A percentile compares a stretch with the other conserved stretches of the same genome.
Conservation (phyloP, 1,140 invertebrate species). For the Saccostrea cuccullata region DNA sequence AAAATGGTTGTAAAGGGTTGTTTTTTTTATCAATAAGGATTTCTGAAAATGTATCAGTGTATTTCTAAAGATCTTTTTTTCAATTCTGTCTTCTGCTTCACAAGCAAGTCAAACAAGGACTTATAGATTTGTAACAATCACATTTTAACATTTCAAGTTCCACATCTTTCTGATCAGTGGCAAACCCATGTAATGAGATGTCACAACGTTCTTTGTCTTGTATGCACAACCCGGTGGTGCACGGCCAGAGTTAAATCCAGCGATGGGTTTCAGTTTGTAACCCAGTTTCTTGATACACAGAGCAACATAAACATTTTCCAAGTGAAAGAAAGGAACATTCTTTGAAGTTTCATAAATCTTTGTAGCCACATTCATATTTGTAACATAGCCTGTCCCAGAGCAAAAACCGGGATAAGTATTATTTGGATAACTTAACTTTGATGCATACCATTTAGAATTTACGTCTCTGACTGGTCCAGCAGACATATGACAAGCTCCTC, state of each 20-base stretch:
- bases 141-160: slow-evolving; percentile 47
- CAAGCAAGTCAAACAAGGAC: too few species aligned
- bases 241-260: slow-evolving; percentile 50
- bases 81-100: too few species aligned
- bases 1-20: too few species aligned
- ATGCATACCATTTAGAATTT: slow-evolving; percentile 77
- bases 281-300: slow-evolving; percentile 59
- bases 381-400: slow-evolving; percentile 76
- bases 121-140: background rate
- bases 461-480: slow-evolving; percentile 63
- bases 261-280: slow-evolving; percentile 38
- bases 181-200: slow-evolving; percentile 48
- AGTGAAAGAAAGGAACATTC: slow-evolving; percentile 72
- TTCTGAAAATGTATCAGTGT: too few species aligned
- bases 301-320: slow-evolving; percentile 78
- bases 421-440: slow-evolving; percentile 70
- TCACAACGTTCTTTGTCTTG: slow-evolving; percentile 38
- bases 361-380: slow-evolving; percentile 71
- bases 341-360: slow-evolving; percentile 68
- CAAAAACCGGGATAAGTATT: slow-evolving; percentile 77
- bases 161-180: slow-evolving; percentile 45
- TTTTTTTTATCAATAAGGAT: too few species aligned
- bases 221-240: slow-evolving; percentile 44
- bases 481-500: slow-evolving; percentile 47
- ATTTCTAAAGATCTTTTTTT: too few species aligned